Conservation (phyloP, 2,888 invertebrate genomes). For the Odontothrips loti region DNA sequence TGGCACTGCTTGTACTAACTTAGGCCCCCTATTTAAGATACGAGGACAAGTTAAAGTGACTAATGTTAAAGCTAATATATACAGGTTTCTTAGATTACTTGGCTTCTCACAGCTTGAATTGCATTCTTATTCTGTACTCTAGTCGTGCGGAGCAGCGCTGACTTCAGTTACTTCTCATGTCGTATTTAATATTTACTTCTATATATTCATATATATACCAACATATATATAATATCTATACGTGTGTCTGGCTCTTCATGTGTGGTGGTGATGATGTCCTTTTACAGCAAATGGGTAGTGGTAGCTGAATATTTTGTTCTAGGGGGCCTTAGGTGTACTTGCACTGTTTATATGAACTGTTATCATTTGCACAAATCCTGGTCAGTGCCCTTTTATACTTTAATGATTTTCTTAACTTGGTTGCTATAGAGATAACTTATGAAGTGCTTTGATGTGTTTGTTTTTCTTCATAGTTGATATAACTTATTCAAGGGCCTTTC, state of each 20-base stretch:
- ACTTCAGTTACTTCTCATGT: constrained; percentile 22
- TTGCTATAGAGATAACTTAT: constrained; percentile 7
- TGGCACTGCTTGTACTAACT: constrained; percentile 19
- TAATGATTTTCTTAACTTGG: neutral
- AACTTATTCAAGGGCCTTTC: constrained; percentile 21
- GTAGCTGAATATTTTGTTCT: constrained; percentile 12
- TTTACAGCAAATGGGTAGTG: constrained; percentile 22
- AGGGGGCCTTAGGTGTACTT: constrained; percentile 31
- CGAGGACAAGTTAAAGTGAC: constrained; percentile 14
- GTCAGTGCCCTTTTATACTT: constrained; percentile 17
- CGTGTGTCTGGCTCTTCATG: constrained; percentile 22
- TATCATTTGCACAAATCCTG: constrained; percentile 17
- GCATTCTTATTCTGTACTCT: constrained; percentile 11
- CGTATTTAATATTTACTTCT: constrained; percentile 15
- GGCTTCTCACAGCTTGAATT: constrained; percentile 24
- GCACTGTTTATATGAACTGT: constrained; percentile 27
- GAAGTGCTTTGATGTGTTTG: constrained; percentile 1
- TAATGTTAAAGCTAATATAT: constrained; percentile 19
- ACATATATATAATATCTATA: constrained; percentile 19
- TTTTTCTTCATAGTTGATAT: constrained; percentile 17
- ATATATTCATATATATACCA: constrained; percentile 8
- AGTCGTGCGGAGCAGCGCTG: constrained; percentile 18
- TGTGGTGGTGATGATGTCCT: constrained; percentile 24
- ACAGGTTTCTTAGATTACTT: constrained; percentile 5
- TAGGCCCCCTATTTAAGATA: constrained; percentile 21